Evolutionary conservation across 2,888 invertebrate species (phyloP), one percentile per base, ranked within the genome.

Genomic region (Acholoe squamosa): DNA sequence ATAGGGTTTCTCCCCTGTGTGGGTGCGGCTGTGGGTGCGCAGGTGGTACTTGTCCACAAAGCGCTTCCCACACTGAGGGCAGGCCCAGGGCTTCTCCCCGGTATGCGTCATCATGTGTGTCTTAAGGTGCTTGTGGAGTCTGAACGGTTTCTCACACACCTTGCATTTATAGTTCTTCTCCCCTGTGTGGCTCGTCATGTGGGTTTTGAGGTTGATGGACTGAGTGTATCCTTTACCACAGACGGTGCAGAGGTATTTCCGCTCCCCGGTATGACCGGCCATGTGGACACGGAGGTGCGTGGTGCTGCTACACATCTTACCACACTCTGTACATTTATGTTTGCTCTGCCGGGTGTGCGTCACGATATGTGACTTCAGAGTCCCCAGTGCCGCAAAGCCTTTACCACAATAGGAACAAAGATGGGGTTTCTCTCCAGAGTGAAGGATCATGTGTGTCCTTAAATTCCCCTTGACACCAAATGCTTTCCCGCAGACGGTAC

Each of bases 401-500:
- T 61, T 61, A 61, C n/a, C 61, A 61, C 61, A 61, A 61, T 12
- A n/a, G 3, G 61, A 61, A 61, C 61, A 61, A 12, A n/a, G 5
- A n/a, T 61, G 19, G n/a, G 80, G 80, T 25, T 43, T 33, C 34
- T 89, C 89, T 19, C 67, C 89, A 67, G 89, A 67, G 25, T 89
- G 89, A 19, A 33, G 14, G 14, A 28, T 22, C 67, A 89, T 89
- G 43, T 89, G 89, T 14, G 34, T 25, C 14, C 14, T 61, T n/a
- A 89, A 31, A 22, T n/a, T 14, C 5, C 34, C 31, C 31, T 14
- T 16, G 1, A 0, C 0, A 19, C 28, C 25, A 25, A 76, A 76
- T 7, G n/a, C 76, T 28, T 76, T 76, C 5, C 76, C 76, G 25
- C 76, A 76, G 3, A 31, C 76, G 3, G 76, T 28, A 31, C 76